phyloP scores from a whole-genome alignment of 2,113 vertebrate genomes.

The Crotalus tigris region DNA sequence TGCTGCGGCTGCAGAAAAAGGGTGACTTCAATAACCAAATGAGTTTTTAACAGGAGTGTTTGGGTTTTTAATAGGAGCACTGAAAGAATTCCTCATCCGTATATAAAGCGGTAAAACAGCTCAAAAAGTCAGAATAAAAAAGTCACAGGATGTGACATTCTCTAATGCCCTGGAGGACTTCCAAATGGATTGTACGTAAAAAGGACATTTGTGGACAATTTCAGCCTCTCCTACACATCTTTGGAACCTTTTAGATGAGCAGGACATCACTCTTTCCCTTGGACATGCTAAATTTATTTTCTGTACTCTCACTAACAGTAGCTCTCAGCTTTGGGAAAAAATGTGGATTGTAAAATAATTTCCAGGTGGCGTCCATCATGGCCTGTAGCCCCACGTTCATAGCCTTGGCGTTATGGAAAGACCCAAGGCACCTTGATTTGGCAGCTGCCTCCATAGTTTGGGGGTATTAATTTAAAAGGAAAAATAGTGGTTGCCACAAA shows the following conservation, averaged over 20 bases:
- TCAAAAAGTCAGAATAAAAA: too few relatives aligned
- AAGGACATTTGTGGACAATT: neutral
- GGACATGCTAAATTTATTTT: neutral
- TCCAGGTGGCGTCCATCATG: too few relatives aligned
- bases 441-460: too few relatives aligned
- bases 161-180: neutral
- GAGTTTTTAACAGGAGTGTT: neutral
- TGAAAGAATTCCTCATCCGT: neutral
- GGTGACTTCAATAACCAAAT: too few relatives aligned
- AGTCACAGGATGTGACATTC: neutral
- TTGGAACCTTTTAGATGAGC: neutral
- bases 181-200: neutral
- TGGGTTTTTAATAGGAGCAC: neutral
- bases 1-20: too few relatives aligned
- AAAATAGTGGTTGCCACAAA: too few relatives aligned
- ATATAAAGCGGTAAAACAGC: neutral
- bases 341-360: too few relatives aligned
- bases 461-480: too few relatives aligned
- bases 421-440: too few relatives aligned
- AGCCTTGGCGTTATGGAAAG: too few relatives aligned
- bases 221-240: neutral
- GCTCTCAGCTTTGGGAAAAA: neutral
- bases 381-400: too few relatives aligned
- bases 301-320: neutral
- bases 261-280: too few relatives aligned